phyloP scores from a whole-genome alignment of 2,888 invertebrate species.

The Branchipolynoe longqiensis region DNA sequence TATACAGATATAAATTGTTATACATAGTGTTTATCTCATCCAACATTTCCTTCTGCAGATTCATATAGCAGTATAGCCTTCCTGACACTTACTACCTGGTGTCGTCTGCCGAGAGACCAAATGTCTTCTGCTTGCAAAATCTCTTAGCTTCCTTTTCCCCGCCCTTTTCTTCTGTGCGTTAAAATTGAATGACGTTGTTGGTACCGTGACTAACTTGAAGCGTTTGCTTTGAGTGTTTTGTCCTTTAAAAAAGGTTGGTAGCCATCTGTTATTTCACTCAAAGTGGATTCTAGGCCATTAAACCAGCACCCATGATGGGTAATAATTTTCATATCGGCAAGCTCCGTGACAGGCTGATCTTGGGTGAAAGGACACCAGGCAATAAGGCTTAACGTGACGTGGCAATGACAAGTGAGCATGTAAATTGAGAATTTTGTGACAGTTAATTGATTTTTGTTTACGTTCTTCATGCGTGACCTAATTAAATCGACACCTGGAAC shows the following conservation, averaged over 20 bases:
- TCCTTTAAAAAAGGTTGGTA: not conserved
- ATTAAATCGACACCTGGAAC: slow-evolving; percentile 1
- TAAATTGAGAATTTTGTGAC: not conserved
- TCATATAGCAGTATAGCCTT: no score
- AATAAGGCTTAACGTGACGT: not conserved
- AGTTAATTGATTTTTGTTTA: slow-evolving; percentile 10
- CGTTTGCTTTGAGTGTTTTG: not conserved
- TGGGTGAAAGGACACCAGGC: not conserved
- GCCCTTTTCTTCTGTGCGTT: not conserved
- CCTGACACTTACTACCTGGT: no score
- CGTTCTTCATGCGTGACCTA: not conserved
- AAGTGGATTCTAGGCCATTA: slow-evolving; percentile 3
- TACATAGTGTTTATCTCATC: no score
- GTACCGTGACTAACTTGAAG: not conserved
- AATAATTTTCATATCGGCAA: not conserved
- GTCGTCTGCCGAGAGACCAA: no score
- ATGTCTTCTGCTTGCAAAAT: not conserved
- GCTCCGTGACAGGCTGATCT: not conserved
- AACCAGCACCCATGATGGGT: not conserved
- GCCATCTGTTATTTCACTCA: not conserved
- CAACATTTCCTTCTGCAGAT: no score
- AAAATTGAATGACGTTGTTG: no score
- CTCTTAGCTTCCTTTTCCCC: not conserved
- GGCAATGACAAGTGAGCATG: not conserved
- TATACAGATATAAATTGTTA: no score